Percentiles rank a stretch among this genome's conserved stretches.
These are phyloP conservation scores for Aplysia californica DNA, from an alignment of 1,140 invertebrate genomes.

Conservation along the genomic window DNA sequence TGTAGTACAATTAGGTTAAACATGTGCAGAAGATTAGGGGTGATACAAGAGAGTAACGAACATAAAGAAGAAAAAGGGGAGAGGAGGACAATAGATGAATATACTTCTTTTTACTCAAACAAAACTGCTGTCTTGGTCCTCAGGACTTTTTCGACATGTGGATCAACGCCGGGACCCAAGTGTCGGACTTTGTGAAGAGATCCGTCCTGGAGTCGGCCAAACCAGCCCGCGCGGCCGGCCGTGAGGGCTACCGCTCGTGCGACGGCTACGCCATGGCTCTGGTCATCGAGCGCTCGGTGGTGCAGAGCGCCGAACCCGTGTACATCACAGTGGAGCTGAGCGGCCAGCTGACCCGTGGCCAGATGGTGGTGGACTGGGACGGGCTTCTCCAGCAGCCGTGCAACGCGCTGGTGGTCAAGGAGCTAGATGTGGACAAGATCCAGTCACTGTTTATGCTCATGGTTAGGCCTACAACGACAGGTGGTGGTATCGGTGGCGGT, in stretches of 20 bases:
- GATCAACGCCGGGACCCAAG: conserved; percentile 19
- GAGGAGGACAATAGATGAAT: no score
- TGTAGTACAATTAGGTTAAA: no score
- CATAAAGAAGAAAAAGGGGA: no score
- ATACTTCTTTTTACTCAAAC: no score
- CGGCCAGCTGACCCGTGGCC: conserved; percentile 50
- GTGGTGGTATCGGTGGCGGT: background rate
- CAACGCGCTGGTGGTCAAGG: conserved; percentile 47
- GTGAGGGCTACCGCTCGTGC: conserved; percentile 31
- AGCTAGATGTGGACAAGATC: conserved; percentile 38
- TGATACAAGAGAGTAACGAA: no score
- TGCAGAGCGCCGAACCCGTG: conserved; percentile 33
- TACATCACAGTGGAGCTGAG: conserved; percentile 49
- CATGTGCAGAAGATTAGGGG: no score
- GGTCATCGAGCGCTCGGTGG: conserved; percentile 33
- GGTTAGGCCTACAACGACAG: background rate
- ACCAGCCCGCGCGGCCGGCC: background rate
- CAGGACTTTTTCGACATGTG: conserved; percentile 37
- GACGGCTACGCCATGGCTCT: conserved; percentile 46
- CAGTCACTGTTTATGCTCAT: conserved; percentile 22
- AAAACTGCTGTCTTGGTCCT: no score
- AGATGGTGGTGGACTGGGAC: conserved; percentile 57
- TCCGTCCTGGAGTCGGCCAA: conserved; percentile 25
- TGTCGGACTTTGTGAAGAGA: conserved; percentile 26
- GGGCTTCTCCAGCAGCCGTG: conserved; percentile 28